Base-by-base conservation (phyloP, 2,888 invertebrate species). In the Cataglyphis rosenhaueri region DNA sequence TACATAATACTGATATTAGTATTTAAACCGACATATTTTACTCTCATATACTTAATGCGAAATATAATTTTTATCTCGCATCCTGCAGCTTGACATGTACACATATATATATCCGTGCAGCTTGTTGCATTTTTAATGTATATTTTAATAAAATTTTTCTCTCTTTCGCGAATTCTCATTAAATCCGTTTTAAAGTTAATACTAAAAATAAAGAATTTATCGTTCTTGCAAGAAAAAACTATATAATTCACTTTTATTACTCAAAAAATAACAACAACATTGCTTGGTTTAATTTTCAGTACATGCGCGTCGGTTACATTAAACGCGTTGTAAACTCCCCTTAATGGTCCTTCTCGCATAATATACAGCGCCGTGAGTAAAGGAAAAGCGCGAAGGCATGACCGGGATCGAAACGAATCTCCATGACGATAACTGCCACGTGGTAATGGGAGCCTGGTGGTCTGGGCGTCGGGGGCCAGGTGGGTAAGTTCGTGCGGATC, bases 391-490 rank as follows among this genome's bases (percentile, higher is more conserved):
- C 66, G 15, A 66, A 65, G 12, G 32, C 21, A n/a, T 29, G 55
- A 18, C n/a, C 8, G 21, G 38, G 52, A 8, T 55, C 25, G 75
- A 55, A 65, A 64, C 57, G 70, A 57, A 59, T 78, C 70, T 52
- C 25, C 75, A n/a, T 29, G 29, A 18, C 76, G 44, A 59, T 59
- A 78, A 78, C 57, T 32, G 59, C 41, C 78, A 52, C 44, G 57
- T 44, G 68, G 44, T 32, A 71, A 44, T 41, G 12, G 29, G 66
- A 32, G 65, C 52, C 75, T 25, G 32, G 18, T 44, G 57, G 61
- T 61, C 44, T 41, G 68, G 21, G 21, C 8, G 52, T 75, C 82
- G 38, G 59, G 62, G 70, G 68, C 85, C 88, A 88, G 87, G 83
- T 87, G 86, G 75, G 52, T 52, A 79, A 61, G 78, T 52, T 32